These are phyloP conservation scores for Microchirus variegatus DNA, from an alignment of 2,797 vertebrate species.

Conservation along the genomic window DNA sequence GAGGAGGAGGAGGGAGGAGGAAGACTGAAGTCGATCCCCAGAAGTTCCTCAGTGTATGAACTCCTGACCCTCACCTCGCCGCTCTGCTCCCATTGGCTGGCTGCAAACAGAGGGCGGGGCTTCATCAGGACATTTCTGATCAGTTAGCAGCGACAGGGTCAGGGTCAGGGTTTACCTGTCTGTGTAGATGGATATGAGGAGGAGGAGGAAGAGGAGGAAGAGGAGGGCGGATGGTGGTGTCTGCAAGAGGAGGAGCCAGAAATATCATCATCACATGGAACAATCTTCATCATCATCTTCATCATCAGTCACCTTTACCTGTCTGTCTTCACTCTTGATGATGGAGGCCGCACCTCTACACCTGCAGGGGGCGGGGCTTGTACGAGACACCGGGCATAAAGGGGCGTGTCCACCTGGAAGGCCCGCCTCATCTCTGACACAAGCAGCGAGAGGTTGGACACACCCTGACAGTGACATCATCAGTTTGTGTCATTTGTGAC, in stretches of 20 bases:
- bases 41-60: slow-evolving; percentile 78
- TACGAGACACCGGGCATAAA: slow-evolving; percentile 59
- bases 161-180: slow-evolving; percentile 29
- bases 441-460: slow-evolving; percentile 71
- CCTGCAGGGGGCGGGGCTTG: slow-evolving; percentile 6
- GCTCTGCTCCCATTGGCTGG: slow-evolving; percentile 30
- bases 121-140: neutral
- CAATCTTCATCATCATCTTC: neutral
- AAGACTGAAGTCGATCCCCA: slow-evolving; percentile 74
- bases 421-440: slow-evolving; percentile 79
- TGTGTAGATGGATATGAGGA: neutral
- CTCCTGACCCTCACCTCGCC: slow-evolving; percentile 22
- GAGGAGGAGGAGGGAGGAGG: slow-evolving; percentile 22
- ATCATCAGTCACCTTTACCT: neutral
- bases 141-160: neutral
- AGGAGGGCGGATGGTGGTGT: neutral
- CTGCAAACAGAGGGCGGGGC: slow-evolving; percentile 25
- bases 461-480: slow-evolving; percentile 59
- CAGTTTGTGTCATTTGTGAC: neutral
- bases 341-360: neutral
- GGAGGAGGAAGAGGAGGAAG: slow-evolving; percentile 1
- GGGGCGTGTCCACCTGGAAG: slow-evolving; percentile 77
- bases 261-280: neutral
- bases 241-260: slow-evolving; percentile 12
- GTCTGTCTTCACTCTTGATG: slow-evolving; percentile 17